Percentiles rank a stretch among this genome's conserved stretches.
Conservation (phyloP, 2,797 vertebrate species). For the Paratrypauchen microcephalus region DNA sequence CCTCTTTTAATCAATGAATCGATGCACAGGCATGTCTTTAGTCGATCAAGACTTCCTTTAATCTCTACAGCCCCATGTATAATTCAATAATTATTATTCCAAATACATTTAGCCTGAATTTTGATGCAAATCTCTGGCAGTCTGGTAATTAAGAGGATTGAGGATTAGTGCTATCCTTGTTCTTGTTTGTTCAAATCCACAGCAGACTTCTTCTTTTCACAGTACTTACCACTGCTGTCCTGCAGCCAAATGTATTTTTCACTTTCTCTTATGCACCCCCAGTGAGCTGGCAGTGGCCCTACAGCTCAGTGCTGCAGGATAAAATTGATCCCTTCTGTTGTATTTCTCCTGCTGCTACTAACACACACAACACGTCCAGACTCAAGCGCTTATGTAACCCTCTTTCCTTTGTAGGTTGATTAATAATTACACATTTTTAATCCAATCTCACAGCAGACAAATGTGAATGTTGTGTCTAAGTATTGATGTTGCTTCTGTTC, state of each 20-base stretch:
- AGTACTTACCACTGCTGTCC: background rate
- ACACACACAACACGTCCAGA: slow-evolving; percentile 8
- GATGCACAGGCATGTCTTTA: no score
- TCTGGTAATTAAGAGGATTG: background rate
- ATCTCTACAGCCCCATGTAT: no score
- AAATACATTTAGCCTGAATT: background rate
- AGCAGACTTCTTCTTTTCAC: background rate
- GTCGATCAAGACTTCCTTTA: no score
- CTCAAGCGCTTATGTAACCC: slow-evolving; percentile 36
- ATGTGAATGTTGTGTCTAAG: background rate
- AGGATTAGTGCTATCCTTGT: background rate
- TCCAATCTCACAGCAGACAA: slow-evolving; percentile 34
- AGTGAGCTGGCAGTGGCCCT: slow-evolving; percentile 1
- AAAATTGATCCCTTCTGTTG: slow-evolving; percentile 21
- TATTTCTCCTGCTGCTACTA: slow-evolving; percentile 12
- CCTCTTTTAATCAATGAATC: no score
- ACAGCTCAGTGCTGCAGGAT: slow-evolving; percentile 17
- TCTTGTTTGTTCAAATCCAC: background rate
- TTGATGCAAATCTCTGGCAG: background rate
- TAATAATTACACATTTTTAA: slow-evolving; percentile 38
- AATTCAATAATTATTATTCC: background rate
- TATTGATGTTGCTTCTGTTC: background rate
- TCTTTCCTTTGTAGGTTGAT: slow-evolving; percentile 21
- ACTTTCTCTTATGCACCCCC: background rate
- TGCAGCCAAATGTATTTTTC: background rate